A percentile compares a stretch with the other conserved stretches of the same genome.
phyloP scores from a whole-genome alignment of 1,140 invertebrate species.

The Polypedilum pembai region DNA sequence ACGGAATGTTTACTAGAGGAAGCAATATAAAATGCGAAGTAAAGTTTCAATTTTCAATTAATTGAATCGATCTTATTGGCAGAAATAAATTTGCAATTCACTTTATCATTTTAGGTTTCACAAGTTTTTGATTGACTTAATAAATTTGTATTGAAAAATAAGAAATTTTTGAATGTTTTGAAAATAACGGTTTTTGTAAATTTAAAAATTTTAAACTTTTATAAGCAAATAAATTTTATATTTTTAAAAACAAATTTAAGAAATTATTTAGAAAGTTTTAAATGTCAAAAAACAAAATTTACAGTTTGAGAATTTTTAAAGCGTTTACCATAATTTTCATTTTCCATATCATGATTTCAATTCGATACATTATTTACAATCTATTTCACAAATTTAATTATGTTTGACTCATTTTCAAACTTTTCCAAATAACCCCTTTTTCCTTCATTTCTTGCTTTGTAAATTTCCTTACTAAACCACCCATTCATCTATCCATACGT shows the following conservation, averaged over 20 bases:
- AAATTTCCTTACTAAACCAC: not conserved
- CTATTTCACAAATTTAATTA: slow-evolving; percentile 28
- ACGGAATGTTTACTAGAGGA: not conserved
- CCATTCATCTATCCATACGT: not conserved
- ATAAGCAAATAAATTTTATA: too few relatives aligned
- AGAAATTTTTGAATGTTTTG: too few relatives aligned
- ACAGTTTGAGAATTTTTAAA: too few relatives aligned
- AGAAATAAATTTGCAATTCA: too few relatives aligned
- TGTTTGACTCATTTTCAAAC: not conserved
- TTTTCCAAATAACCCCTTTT: not conserved
- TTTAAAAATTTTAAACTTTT: too few relatives aligned
- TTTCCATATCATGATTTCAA: slow-evolving; percentile 2
- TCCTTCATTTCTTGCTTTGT: not conserved
- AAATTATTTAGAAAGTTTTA: too few relatives aligned
- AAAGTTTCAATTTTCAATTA: slow-evolving; percentile 14
- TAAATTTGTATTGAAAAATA: too few relatives aligned
- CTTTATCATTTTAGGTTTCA: too few relatives aligned
- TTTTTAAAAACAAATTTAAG: too few relatives aligned
- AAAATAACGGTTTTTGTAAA: too few relatives aligned
- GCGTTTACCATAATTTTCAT: not conserved
- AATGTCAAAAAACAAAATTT: too few relatives aligned
- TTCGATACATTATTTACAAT: slow-evolving; percentile 12
- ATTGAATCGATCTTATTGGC: not conserved
- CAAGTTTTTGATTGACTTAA: too few relatives aligned
- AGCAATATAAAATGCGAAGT: not conserved